A percentile compares a stretch with the other conserved stretches of the same genome.
These are phyloP conservation scores for Alfaro cultratus DNA, from an alignment of 2,797 vertebrate species.

Conservation along the genomic window DNA sequence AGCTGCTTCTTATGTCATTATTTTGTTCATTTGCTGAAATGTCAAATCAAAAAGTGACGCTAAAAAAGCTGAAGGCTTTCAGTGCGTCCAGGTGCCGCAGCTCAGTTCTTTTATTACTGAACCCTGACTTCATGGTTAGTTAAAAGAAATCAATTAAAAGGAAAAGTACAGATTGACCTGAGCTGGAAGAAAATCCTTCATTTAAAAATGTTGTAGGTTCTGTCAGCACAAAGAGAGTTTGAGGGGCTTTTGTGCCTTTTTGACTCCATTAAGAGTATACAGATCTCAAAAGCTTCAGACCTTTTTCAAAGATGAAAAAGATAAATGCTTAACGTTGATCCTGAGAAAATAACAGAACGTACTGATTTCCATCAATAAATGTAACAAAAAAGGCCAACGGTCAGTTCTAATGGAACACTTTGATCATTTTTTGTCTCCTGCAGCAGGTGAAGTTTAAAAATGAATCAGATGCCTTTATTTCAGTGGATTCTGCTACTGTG, in stretches of 20 bases:
- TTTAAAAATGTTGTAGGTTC: not conserved
- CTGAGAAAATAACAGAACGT: not conserved
- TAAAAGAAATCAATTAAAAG: not conserved
- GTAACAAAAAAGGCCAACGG: not conserved
- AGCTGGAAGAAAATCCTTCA: not conserved
- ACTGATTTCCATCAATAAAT: not conserved
- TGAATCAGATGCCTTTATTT: not conserved
- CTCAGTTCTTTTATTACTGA: not conserved
- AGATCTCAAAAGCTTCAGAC: not conserved
- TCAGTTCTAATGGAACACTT: not conserved
- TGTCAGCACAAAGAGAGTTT: not conserved
- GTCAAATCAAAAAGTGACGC: not conserved
- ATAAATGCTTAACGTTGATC: not conserved
- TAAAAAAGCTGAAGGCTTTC: not conserved
- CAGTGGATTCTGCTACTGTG: not conserved
- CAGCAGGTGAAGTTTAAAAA: not conserved
- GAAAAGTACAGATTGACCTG: not conserved
- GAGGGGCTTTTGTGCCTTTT: not conserved
- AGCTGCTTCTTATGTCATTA: not conserved
- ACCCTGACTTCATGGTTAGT: not conserved
- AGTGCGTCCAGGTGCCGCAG: not conserved
- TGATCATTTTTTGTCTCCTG: not conserved
- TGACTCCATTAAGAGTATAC: conserved; percentile 3
- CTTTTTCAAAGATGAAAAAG: conserved; percentile 8
- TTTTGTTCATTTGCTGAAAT: not conserved